A percentile compares a stretch with the other conserved stretches of the same genome.
phyloP scores from a whole-genome alignment of 1,140 invertebrate genomes.

The Choristoneura fumiferana region DNA sequence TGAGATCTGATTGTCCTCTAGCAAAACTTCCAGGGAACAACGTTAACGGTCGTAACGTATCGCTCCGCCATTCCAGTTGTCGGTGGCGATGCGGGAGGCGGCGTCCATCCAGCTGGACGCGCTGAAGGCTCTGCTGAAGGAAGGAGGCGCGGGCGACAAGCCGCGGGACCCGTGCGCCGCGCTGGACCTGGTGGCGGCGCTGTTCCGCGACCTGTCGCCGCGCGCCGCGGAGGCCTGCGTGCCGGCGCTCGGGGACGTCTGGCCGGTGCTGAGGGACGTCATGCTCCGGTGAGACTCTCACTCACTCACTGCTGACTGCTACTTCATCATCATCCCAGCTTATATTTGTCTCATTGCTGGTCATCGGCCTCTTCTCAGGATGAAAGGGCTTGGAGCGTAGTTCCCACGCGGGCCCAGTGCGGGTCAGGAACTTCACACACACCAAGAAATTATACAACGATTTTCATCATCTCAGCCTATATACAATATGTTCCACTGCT shows the following conservation, averaged over 20 bases:
- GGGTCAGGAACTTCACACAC: too few relatives aligned
- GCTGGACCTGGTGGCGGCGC: slow-evolving; percentile 94
- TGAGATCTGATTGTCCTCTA: too few relatives aligned
- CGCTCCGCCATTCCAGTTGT: slow-evolving; percentile 80
- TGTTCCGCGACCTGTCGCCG: slow-evolving; percentile 89
- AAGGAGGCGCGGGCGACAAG: slow-evolving; percentile 75
- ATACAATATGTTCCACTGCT: too few relatives aligned
- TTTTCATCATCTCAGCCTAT: too few relatives aligned
- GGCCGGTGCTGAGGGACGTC: slow-evolving; percentile 90
- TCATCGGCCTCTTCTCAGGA: too few relatives aligned
- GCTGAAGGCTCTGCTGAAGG: slow-evolving; percentile 81
- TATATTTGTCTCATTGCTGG: too few relatives aligned
- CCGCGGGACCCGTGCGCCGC: slow-evolving; percentile 92
- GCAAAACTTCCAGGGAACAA: too few relatives aligned
- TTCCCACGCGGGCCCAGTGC: too few relatives aligned
- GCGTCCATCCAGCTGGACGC: slow-evolving; percentile 88
- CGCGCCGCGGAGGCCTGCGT: slow-evolving; percentile 80
- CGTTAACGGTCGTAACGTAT: too few relatives aligned
- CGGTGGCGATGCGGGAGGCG: slow-evolving; percentile 87
- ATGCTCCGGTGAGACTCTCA: slow-evolving; percentile 78
- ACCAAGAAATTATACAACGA: too few relatives aligned
- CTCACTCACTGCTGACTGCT: neutral
- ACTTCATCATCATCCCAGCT: too few relatives aligned
- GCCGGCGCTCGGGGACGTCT: slow-evolving; percentile 89
- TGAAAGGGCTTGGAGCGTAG: too few relatives aligned